Base-by-base conservation (phyloP, 2,113 vertebrate species). In the Campylomormyrus numenius region DNA sequence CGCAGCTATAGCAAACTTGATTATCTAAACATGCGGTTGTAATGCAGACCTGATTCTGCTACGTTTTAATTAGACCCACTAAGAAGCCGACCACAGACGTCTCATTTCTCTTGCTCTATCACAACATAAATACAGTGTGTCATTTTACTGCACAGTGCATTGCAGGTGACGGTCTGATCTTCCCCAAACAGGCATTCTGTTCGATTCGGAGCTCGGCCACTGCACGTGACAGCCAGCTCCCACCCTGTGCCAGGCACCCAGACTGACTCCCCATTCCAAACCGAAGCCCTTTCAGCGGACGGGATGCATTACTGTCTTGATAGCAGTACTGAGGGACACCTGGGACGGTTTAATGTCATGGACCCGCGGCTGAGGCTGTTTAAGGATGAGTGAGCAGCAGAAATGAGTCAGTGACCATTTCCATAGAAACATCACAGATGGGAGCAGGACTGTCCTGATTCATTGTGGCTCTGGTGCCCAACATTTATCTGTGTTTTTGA, bases 351-450 rank as follows among this genome's bases (percentile, higher is more conserved):
- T 86, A 90, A 66, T 31, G 66, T 86, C 27, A 50, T 39, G 80
- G 90, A 89, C 58, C 48, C 50, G 1, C 11, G 21, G 83, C 74
- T 85, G 77, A 56, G 50, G 10, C 86, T 74, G 56, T 27, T 85
- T 58, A 88, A 83, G 80, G 58, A 88, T 90, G 90, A 83, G 90
- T 52, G 86, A 80, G 17, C 35, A 50, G 58, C 86, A 88, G 62
- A 88, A 88, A 85, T 84, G 89, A 90, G 83, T 85, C 66, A 77
- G 66, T 80, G 27, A 53, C 19, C 48, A 80, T 90, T 42, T 80
- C 31, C 45, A 66, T 31, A 87, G 27, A 50, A 52, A 88, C 19
- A 56, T 15, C 31, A 56, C 27, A 53, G 42, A 45, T 21, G 45
- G 39, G 49, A 53, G 10, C 27, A 56, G 13, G 1, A 15, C 8